These are phyloP conservation scores for Lithosia quadra DNA, from an alignment of 2,888 invertebrate genomes.

Conservation along the genomic window DNA sequence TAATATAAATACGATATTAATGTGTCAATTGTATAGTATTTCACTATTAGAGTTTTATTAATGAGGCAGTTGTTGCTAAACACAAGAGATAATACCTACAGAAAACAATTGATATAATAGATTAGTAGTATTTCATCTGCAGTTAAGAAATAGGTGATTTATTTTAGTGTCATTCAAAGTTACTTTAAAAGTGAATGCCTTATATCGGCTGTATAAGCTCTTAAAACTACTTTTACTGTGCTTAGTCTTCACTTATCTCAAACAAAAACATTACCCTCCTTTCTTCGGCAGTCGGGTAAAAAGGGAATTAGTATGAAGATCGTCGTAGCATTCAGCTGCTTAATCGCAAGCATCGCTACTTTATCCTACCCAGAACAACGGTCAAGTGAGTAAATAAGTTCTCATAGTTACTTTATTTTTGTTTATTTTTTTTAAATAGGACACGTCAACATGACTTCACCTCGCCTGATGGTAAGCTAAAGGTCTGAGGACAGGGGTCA, in stretches of 20 bases:
- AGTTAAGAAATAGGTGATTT: not conserved
- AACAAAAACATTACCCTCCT: no score
- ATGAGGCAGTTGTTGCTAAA: not conserved
- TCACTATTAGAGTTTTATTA: not conserved
- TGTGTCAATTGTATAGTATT: not conserved
- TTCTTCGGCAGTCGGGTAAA: no score
- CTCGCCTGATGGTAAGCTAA: no score
- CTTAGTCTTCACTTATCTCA: not conserved
- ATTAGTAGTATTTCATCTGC: not conserved
- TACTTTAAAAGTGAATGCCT: not conserved
- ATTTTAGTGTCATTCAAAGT: not conserved
- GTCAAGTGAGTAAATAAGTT: not conserved
- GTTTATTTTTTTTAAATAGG: no score
- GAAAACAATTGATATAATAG: not conserved
- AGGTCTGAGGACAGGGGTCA: no score
- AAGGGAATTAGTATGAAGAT: conserved; percentile 10
- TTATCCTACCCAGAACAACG: not conserved
- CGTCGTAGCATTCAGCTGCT: conserved; percentile 6
- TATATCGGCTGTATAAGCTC: not conserved
- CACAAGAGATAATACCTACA: not conserved
- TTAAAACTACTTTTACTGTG: not conserved
- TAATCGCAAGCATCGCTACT: conserved; percentile 12
- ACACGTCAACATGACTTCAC: no score
- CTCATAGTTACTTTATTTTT: not conserved
- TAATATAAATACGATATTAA: conserved; percentile 10